Percentiles rank a stretch among this genome's conserved stretches.
These are phyloP conservation scores for Spodoptera exigua DNA, from an alignment of 2,888 invertebrate genomes.

Conservation along the genomic window DNA sequence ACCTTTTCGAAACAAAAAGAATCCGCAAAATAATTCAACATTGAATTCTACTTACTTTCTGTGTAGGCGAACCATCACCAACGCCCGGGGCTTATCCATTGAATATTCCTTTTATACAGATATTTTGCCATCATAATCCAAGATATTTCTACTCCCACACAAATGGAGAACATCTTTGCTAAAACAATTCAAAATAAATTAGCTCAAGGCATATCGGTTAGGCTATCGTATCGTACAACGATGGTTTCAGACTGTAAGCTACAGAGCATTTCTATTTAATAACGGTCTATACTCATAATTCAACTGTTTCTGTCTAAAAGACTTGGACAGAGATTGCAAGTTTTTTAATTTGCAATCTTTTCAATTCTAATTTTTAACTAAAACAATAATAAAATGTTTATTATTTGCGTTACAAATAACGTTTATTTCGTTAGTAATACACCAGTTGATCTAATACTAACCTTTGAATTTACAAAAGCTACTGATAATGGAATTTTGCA, in stretches of 20 bases:
- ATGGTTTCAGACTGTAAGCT: slow-evolving; percentile 10
- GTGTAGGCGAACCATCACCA: slow-evolving; percentile 47
- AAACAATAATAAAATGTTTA: not conserved
- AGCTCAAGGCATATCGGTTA: slow-evolving; percentile 60
- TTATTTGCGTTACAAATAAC: not conserved
- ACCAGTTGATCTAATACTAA: not conserved
- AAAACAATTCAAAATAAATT: slow-evolving; percentile 61
- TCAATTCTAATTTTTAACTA: not conserved
- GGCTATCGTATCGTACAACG: slow-evolving; percentile 30
- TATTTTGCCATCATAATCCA: slow-evolving; percentile 47
- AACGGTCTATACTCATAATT: not conserved
- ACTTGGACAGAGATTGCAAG: not conserved
- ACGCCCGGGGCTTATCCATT: slow-evolving; percentile 40
- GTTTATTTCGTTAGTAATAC: not conserved
- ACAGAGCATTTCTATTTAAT: not conserved
- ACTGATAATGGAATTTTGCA: not conserved
- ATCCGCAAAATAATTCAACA: slow-evolving; percentile 30
- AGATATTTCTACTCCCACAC: slow-evolving; percentile 43
- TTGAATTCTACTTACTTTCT: slow-evolving; percentile 19
- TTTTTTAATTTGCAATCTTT: not conserved
- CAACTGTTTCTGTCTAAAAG: not conserved
- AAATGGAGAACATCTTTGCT: slow-evolving; percentile 43
- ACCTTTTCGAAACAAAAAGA: slow-evolving; percentile 28
- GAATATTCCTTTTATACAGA: slow-evolving; percentile 28
- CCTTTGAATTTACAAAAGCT: not conserved